Evolutionary conservation across 2,797 vertebrate species (phyloP), one percentile per base, ranked within the genome.

Genomic region (Melanotaenia parkinsoni): DNA sequence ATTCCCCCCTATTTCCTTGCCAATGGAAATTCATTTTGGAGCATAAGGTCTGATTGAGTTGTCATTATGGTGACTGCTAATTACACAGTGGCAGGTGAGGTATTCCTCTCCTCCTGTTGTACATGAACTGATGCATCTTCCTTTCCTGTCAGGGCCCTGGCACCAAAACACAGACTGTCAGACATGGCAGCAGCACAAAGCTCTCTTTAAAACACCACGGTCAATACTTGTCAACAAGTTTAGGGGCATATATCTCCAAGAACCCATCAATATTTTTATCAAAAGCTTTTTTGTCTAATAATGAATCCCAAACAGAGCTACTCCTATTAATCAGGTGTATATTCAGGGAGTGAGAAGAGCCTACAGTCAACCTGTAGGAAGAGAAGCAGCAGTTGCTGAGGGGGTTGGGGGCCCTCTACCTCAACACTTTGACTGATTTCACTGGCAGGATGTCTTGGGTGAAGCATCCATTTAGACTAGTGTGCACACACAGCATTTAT

Each of bases 401-500:
- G 54, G 20, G 65, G 33, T 63, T 26, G 28, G 58, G 70, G 65
- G n/a, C 0, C 24, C 56, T 61, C 70, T 68, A 79, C 63, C 77
- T 82, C 67, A 77, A 85, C 77, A 81, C 87, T 83, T 82, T 90
- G 89, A 89, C 87, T 81, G 85, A 93, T 91, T 89, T 80, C 87
- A 74, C 80, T 90, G 79, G 87, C 82, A 79, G 82, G 76, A 74
- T 76, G 85, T 88, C 84, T 79, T 75, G 83, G 75, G 84, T 68
- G 86, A 89, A 76, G 84, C 87, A 84, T 93, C 88, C 91, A 89
- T 93, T 93, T 88, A 84, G 90, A 91, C 63, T 85, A 86, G 87
- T 87, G 89, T 91, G 91, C 92, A 86, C 90, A 91, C 90, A 92
- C 90, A 92, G 92, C 92, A 93, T 94, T 94, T 93, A 92, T 93